Percentiles rank a stretch among this genome's conserved stretches.
Conservation (phyloP, 2,888 invertebrate genomes). For the Bugula neritina region DNA sequence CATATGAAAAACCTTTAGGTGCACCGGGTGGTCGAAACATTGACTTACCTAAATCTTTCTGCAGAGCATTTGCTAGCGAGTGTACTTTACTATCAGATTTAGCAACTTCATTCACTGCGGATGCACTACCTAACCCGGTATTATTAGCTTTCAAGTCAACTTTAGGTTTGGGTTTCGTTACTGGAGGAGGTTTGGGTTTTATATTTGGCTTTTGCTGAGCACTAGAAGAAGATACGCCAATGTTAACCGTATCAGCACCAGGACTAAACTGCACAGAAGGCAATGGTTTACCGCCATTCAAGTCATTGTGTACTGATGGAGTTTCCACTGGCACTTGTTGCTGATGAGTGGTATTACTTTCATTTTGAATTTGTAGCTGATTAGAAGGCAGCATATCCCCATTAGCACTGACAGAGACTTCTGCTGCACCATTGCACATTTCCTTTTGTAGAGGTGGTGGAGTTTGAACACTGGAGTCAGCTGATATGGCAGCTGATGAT, state of each 20-base stretch:
- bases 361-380: background rate
- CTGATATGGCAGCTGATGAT: background rate
- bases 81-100: background rate
- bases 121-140: background rate
- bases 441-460: background rate
- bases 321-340: background rate
- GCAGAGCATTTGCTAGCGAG: background rate
- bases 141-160: background rate
- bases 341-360: background rate
- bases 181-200: background rate
- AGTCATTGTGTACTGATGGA: background rate
- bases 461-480: background rate
- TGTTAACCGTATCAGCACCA: background rate
- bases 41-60: background rate
- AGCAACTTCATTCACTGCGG: background rate
- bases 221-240: background rate
- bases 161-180: slow-evolving; percentile 3
- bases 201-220: background rate
- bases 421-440: background rate
- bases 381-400: background rate
- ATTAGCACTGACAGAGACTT: background rate
- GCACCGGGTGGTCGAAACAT: slow-evolving; percentile 7
- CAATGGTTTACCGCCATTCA: background rate
- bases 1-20: slow-evolving; percentile 10
- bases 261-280: background rate